Evolutionary conservation across 1,140 invertebrate species (phyloP).

Genomic region (Argopecten irradians): DNA sequence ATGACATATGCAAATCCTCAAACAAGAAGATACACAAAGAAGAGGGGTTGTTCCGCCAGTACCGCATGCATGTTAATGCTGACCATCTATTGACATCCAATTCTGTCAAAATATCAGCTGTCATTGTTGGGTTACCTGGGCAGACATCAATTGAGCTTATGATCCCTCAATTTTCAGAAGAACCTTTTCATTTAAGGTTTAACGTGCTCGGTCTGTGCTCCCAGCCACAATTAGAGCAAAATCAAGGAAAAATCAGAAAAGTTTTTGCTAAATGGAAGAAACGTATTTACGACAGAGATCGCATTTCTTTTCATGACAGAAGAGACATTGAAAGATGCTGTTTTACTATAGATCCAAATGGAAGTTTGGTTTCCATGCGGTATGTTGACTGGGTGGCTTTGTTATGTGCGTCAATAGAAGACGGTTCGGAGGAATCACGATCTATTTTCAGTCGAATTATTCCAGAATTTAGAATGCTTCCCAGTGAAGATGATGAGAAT

Average conservation of each 20-base stretch:
- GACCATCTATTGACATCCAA: background rate
- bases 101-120: background rate
- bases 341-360: background rate
- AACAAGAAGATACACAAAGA: conserved; percentile 51
- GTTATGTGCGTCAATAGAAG: background rate
- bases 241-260: background rate
- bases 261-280: background rate
- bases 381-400: background rate
- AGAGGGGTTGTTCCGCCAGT: conserved; percentile 53
- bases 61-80: background rate
- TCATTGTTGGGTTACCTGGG: background rate
- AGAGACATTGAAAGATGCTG: background rate
- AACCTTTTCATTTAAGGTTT: background rate
- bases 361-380: background rate
- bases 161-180: background rate
- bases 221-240: background rate
- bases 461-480: background rate
- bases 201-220: background rate
- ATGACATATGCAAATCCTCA: conserved; percentile 49
- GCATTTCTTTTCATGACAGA: background rate
- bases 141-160: background rate
- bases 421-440: background rate
- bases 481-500: background rate
- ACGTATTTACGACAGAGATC: background rate
- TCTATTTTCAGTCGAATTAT: background rate